Evolutionary conservation across 2,888 invertebrate species (phyloP).

Genomic region (Caenorhabditis sp.): DNA sequence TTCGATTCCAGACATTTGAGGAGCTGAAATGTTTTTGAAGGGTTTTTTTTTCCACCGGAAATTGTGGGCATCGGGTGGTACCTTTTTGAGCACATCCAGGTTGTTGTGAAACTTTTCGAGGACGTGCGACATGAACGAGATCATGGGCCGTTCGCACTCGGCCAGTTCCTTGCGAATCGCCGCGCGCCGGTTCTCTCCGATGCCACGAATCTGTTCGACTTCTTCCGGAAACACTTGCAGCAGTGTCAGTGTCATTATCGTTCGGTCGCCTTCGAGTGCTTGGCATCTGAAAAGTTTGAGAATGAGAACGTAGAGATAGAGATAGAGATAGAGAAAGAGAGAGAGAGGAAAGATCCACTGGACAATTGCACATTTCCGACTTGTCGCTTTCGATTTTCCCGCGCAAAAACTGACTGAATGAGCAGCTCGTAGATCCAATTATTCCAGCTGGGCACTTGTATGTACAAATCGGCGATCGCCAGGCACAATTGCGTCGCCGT

Average conservation of each 20-base stretch:
- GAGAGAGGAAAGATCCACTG: no score
- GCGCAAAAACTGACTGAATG: conserved; percentile 85
- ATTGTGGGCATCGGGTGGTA: no score
- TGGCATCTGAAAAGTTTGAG: conserved; percentile 55
- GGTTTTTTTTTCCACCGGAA: background rate
- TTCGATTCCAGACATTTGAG: conserved; percentile 51
- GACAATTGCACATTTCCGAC: no score
- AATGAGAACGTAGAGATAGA: no score
- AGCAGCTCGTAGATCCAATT: conserved; percentile 90
- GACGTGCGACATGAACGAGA: conserved; percentile 47
- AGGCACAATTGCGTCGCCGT: conserved; percentile 91
- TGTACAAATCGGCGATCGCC: conserved; percentile 92
- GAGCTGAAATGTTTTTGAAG: conserved; percentile 14
- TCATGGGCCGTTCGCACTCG: conserved; percentile 83
- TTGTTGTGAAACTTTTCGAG: conserved; percentile 49
- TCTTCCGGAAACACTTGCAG: conserved; percentile 96
- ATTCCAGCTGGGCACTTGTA: conserved; percentile 94
- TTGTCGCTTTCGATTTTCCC: no score
- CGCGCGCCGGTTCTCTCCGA: conserved; percentile 92
- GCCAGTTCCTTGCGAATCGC: conserved; percentile 89
- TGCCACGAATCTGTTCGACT: conserved; percentile 74
- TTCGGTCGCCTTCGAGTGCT: conserved; percentile 79
- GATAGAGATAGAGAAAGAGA: no score
- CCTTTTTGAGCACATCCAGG: conserved; percentile 52
- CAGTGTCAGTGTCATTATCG: conserved; percentile 91